Percentiles rank a stretch among this genome's conserved stretches.
Evolutionary conservation across 2,113 vertebrate species (phyloP).

Genomic region (Eublepharis macularius): DNA sequence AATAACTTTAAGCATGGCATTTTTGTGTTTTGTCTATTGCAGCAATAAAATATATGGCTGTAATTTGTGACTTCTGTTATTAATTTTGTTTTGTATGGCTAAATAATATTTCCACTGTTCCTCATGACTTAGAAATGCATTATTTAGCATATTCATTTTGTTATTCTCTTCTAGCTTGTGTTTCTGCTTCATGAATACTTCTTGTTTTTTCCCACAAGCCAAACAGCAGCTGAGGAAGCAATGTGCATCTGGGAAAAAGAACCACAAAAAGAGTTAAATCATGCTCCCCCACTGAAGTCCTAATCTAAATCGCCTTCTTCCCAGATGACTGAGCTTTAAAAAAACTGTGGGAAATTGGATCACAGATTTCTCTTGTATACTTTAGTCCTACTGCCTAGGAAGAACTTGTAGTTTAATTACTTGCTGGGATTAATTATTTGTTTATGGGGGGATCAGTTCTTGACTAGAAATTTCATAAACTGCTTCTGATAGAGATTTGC

Average conservation of each 20-base stretch:
- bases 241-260: too few relatives aligned
- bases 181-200: not conserved
- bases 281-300: too few relatives aligned
- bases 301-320: too few relatives aligned
- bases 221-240: too few relatives aligned
- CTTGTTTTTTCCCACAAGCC: too few relatives aligned
- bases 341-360: too few relatives aligned
- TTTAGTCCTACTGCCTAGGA: not conserved
- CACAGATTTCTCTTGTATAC: too few relatives aligned
- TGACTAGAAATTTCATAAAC: not conserved
- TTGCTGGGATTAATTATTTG: not conserved
- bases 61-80: not conserved
- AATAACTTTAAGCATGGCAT: not conserved
- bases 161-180: not conserved
- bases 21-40: not conserved
- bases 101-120: not conserved
- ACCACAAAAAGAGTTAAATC: too few relatives aligned
- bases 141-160: conserved; percentile 17
- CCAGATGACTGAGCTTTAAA: too few relatives aligned
- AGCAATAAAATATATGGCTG: not conserved
- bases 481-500: not conserved
- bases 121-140: not conserved
- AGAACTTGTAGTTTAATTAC: conserved; percentile 9
- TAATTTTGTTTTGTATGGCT: not conserved
- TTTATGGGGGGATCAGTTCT: not conserved